phyloP scores from a whole-genome alignment of 2,113 vertebrate species.

The Trogon surrucura region DNA sequence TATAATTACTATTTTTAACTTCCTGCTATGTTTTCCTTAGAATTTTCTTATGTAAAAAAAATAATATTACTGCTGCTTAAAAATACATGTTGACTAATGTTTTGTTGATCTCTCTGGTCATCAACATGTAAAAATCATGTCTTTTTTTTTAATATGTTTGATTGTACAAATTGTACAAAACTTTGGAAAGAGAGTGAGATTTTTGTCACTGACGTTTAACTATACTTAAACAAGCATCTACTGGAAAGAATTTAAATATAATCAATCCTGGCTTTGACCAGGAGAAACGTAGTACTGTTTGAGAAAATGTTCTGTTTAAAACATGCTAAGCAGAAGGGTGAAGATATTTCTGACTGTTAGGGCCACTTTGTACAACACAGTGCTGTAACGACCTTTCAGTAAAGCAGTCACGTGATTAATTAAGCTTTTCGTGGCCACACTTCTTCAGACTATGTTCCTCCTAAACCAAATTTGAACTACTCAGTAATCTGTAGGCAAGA shows the following conservation, averaged over 20 bases:
- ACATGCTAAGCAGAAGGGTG: neutral
- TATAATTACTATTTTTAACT: neutral
- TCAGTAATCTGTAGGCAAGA: neutral
- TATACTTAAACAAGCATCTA: neutral
- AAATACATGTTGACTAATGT: neutral
- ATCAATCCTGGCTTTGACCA: neutral
- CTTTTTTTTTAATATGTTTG: neutral
- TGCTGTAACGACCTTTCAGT: neutral
- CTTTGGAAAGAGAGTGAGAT: neutral
- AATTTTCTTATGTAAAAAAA: neutral
- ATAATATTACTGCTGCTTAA: neutral
- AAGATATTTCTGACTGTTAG: neutral
- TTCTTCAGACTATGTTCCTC: neutral
- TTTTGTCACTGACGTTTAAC: neutral
- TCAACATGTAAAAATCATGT: neutral
- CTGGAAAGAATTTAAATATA: neutral
- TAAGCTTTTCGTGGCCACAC: neutral
- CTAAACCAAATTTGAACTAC: neutral
- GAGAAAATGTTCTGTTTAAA: neutral
- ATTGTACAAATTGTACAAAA: no score
- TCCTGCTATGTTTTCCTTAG: neutral
- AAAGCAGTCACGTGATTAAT: neutral
- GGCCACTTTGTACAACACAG: neutral
- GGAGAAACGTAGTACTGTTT: neutral
- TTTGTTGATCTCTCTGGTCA: neutral